These are phyloP conservation scores for Maniola jurtina DNA, from an alignment of 1,140 invertebrate species.

Conservation along the genomic window DNA sequence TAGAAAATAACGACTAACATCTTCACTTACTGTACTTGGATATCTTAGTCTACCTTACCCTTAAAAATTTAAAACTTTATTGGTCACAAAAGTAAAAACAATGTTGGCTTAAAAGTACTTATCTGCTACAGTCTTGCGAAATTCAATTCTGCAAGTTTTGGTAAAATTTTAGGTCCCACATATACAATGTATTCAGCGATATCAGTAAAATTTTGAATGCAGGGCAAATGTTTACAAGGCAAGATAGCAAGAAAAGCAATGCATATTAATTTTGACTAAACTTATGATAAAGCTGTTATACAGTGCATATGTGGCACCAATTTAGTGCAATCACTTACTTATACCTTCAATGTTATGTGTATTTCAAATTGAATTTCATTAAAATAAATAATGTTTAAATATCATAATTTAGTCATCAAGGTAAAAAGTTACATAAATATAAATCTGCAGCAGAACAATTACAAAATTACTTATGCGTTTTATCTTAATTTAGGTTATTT, in stretches of 20 bases:
- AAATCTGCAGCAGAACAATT: conserved; percentile 36
- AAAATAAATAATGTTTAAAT: conserved; percentile 25
- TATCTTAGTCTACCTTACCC: conserved; percentile 61
- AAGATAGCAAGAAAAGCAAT: neutral
- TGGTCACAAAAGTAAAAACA: conserved; percentile 74
- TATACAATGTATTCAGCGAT: neutral
- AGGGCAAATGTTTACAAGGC: neutral
- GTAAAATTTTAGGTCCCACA: neutral
- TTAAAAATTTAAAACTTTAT: conserved; percentile 66
- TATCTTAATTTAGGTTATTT: neutral
- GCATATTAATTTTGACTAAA: neutral
- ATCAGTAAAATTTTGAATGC: too few relatives aligned
- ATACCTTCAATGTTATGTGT: neutral
- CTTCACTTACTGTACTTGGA: conserved; percentile 64
- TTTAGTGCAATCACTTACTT: neutral
- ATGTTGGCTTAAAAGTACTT: conserved; percentile 61
- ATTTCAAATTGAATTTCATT: conserved; percentile 34
- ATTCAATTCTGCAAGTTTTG: conserved; percentile 22
- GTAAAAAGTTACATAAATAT: conserved; percentile 36
- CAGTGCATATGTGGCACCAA: conserved; percentile 4
- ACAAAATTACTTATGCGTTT: conserved; percentile 20
- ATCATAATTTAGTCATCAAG: conserved; percentile 38
- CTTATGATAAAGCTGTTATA: neutral
- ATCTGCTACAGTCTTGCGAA: conserved; percentile 62
- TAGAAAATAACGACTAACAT: conserved; percentile 62